phyloP scores from a whole-genome alignment of 2,888 invertebrate species.

The Lasioglossum figueresi region DNA sequence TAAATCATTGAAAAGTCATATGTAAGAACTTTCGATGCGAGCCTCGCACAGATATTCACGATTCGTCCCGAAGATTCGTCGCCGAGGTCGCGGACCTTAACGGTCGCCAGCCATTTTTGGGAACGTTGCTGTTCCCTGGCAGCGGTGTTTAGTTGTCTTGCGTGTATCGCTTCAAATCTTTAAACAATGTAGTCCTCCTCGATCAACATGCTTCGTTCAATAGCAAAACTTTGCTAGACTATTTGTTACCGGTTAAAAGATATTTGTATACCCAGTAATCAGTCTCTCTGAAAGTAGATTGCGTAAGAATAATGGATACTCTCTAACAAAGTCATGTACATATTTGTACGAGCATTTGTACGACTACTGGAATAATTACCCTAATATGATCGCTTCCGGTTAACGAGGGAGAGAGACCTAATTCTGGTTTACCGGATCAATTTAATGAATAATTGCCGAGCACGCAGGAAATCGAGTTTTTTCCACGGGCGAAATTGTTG shows the following conservation, averaged over 20 bases:
- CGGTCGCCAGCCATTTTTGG: conserved; percentile 40
- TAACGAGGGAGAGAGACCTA: not conserved
- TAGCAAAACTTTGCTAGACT: not conserved
- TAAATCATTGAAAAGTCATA: not conserved
- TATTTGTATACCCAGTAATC: too few relatives aligned
- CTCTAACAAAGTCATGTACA: too few relatives aligned
- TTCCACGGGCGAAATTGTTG: conserved; percentile 22
- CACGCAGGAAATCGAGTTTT: not conserved
- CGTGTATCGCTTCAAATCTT: not conserved
- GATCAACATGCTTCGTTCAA: not conserved
- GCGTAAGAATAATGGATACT: too few relatives aligned
- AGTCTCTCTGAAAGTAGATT: not conserved
- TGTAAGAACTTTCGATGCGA: not conserved
- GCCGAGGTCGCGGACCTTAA: conserved; percentile 59
- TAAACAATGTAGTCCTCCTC: not conserved
- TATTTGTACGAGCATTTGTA: too few relatives aligned
- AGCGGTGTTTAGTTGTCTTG: not conserved
- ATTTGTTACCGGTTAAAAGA: not conserved
- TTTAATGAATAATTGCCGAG: not conserved
- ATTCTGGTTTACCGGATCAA: not conserved
- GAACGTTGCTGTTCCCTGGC: not conserved
- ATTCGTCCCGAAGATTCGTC: conserved; percentile 34
- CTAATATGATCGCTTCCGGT: too few relatives aligned
- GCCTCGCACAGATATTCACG: conserved; percentile 24
- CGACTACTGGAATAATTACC: not conserved